Conservation (phyloP, 2,888 invertebrate genomes). For the Calliopum simillimum region DNA sequence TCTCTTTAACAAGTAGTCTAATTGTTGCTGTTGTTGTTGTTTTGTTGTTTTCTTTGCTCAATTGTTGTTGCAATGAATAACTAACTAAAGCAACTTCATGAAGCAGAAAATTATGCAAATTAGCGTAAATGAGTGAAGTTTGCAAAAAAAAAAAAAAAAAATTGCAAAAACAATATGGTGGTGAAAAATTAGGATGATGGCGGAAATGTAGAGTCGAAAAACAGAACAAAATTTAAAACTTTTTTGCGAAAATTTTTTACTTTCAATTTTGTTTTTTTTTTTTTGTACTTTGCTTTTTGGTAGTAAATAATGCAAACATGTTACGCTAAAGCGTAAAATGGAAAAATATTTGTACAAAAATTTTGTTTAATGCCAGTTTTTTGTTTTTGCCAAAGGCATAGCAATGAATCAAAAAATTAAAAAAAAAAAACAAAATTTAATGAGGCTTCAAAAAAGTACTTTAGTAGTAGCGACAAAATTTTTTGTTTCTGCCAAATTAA, state of each 20-base stretch:
- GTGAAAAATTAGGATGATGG: neutral
- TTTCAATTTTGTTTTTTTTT: neutral
- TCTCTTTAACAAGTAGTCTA: neutral
- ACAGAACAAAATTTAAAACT: neutral
- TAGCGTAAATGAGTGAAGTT: conserved; percentile 11
- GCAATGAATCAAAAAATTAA: neutral
- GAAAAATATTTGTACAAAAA: neutral
- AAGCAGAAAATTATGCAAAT: conserved; percentile 14
- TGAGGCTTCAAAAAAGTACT: no score
- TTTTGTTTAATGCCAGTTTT: no score
- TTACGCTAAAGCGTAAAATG: neutral
- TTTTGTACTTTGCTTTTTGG: neutral
- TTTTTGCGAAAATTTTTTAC: neutral
- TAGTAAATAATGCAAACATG: neutral
- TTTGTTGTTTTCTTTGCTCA: neutral
- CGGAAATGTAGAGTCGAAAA: neutral
- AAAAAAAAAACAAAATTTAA: neutral
- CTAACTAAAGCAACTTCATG: conserved; percentile 2
- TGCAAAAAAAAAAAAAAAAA: conserved; percentile 9
- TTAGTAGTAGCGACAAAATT: no score
- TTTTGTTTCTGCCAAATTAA: no score
- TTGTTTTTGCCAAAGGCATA: no score
- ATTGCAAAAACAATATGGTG: neutral
- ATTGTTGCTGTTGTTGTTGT: conserved; percentile 1
- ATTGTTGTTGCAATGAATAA: neutral